phyloP scores from a whole-genome alignment of 2,888 invertebrate species.

The Oxystoma pomonae region DNA sequence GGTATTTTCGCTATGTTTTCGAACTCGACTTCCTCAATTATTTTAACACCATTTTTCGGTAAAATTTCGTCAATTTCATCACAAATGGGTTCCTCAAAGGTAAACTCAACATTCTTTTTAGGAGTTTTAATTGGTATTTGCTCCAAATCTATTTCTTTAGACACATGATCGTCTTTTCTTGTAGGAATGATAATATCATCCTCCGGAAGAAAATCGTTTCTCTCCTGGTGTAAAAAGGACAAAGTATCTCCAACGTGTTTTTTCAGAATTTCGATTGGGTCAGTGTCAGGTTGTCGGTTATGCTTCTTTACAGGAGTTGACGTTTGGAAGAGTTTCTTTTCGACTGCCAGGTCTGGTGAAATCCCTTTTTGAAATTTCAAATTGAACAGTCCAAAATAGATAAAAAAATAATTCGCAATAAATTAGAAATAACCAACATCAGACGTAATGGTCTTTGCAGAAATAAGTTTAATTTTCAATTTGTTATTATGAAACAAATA shows the following conservation, averaged over 20 bases:
- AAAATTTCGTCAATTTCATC: not conserved
- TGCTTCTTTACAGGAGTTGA: slow-evolving; percentile 33
- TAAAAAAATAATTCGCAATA: too few species aligned
- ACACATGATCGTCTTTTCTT: slow-evolving; percentile 45
- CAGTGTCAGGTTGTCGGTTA: slow-evolving; percentile 20
- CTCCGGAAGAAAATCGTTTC: slow-evolving; percentile 45
- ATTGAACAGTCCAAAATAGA: not conserved
- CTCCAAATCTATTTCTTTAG: slow-evolving; percentile 41
- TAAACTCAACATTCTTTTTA: slow-evolving; percentile 24
- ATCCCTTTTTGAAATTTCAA: slow-evolving; percentile 33
- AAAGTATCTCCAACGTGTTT: slow-evolving; percentile 44
- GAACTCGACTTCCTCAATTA: not conserved
- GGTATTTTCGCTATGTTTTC: not conserved
- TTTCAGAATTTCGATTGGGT: slow-evolving; percentile 40
- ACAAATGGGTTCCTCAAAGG: slow-evolving; percentile 3
- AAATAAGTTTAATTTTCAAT: too few species aligned
- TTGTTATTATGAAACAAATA: too few species aligned
- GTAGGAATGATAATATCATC: slow-evolving; percentile 46
- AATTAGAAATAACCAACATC: not conserved
- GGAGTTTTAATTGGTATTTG: slow-evolving; percentile 35
- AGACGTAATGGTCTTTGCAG: too few species aligned
- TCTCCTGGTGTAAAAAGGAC: slow-evolving; percentile 46
- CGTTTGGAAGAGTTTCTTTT: slow-evolving; percentile 18
- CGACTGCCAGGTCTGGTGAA: slow-evolving; percentile 13
- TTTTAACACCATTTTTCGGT: not conserved